Evolutionary conservation across 2,113 vertebrate genomes (phyloP), one percentile per base, ranked within the genome.

Genomic region (Sander vitreus): DNA sequence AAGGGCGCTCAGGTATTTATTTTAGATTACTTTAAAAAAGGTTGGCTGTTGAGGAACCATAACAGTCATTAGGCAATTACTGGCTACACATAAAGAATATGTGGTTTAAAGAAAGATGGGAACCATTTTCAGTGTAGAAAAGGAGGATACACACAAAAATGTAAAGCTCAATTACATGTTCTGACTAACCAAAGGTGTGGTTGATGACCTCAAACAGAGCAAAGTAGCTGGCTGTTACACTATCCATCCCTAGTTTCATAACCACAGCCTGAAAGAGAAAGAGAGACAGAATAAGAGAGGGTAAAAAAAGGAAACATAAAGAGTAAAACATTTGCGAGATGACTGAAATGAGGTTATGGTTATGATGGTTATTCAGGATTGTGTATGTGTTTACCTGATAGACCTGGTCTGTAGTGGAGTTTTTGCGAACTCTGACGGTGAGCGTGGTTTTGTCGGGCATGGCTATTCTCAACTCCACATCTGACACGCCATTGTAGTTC

Each of bases 181-280:
- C 13, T 73, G 66, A 90, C 97, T 97, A 91, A 99, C 97, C 96
- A 5, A 99, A 99, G 64, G 96, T 97, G 95, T 99, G 97, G 92
- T 97, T 97, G 90, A 99, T 98, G 93, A 99, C 98, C 88, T 99
- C 98, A 85, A 99, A 99, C 83, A 99, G 95, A 72, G 98, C 97
- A 83, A 99, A 99, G 94, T 98, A 99, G 93, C 98, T 99, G 66
- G 97, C 96, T 0, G 97, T 98, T 3, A 96, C 93, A 73, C 96
- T 97, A 92, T 99, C 97, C 97, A 98, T 97, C 19, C 97, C 97
- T 2, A 98, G 95, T 48, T 97, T 97, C 55, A 96, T 91, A 48
- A 97, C 96, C 75, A 98, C 96, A 5, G 97, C 97, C 98, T 99
- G 23, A 39, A 67, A 58, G 11, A 21, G 43, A 63, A 21, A 72